These are phyloP conservation scores for Temnothorax ravouxi DNA, from an alignment of 2,888 invertebrate genomes.

Conservation along the genomic window DNA sequence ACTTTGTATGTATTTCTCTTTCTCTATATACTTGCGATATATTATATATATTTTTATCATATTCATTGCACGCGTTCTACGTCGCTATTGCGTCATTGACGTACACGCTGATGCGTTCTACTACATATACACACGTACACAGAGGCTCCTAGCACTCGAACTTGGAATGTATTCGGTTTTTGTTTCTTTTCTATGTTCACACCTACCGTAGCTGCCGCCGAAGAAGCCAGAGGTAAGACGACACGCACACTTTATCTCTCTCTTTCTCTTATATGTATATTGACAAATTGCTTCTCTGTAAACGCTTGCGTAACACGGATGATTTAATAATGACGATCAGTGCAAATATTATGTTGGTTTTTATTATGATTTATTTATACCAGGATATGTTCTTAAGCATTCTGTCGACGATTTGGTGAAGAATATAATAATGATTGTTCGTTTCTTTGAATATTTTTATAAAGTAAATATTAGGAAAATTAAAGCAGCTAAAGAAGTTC, in stretches of 20 bases:
- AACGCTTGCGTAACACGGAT: conserved; percentile 50
- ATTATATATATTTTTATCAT: conserved; percentile 80
- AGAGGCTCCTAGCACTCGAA: conserved; percentile 69
- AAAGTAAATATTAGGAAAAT: not conserved
- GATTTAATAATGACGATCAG: conserved; percentile 55
- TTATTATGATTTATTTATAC: not conserved
- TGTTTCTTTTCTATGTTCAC: conserved; percentile 89
- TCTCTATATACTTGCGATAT: conserved; percentile 66
- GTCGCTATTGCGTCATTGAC: conserved; percentile 73
- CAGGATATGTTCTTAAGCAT: not conserved
- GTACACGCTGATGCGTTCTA: conserved; percentile 72
- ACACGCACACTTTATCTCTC: conserved; percentile 74
- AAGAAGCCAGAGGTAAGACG: conserved; percentile 95
- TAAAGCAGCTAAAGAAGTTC: not conserved
- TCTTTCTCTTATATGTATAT: conserved; percentile 57
- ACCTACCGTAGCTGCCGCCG: conserved; percentile 91
- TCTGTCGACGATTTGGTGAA: not conserved
- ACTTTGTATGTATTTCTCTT: conserved; percentile 60
- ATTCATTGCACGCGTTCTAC: conserved; percentile 75
- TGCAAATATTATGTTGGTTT: conserved; percentile 30
- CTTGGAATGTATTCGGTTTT: conserved; percentile 86
- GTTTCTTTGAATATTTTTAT: not conserved
- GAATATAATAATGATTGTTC: conserved; percentile 1
- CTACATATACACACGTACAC: conserved; percentile 58
- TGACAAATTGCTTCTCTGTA: conserved; percentile 26